These are phyloP conservation scores for Leistus spinibarbis DNA, from an alignment of 2,888 invertebrate species.

Conservation along the genomic window DNA sequence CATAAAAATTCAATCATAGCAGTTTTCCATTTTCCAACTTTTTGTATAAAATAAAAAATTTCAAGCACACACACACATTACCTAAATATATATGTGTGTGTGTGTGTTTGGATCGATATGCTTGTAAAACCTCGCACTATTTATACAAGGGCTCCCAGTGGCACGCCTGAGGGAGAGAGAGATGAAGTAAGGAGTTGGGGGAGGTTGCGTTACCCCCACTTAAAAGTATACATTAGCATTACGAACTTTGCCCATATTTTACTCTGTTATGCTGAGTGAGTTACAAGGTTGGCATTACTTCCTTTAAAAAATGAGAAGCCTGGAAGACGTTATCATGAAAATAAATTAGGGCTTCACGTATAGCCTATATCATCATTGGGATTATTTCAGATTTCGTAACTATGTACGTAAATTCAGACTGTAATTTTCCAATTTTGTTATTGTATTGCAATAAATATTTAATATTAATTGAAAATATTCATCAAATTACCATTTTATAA, in stretches of 20 bases:
- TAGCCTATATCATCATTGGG: no score
- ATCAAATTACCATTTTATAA: no score
- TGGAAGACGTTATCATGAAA: no score
- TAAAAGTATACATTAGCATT: slow-evolving; percentile 44
- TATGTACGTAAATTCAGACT: no score
- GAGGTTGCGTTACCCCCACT: slow-evolving; percentile 33
- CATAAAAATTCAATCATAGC: slow-evolving; percentile 39
- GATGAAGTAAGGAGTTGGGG: slow-evolving; percentile 29
- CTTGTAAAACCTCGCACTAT: slow-evolving; percentile 38
- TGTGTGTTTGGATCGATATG: slow-evolving; percentile 41
- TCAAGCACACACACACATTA: slow-evolving; percentile 39
- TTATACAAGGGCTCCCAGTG: slow-evolving; percentile 35
- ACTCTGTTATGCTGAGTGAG: slow-evolving; percentile 48
- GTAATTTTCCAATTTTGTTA: no score
- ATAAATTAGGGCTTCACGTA: no score
- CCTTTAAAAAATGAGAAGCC: no score
- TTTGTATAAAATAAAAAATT: slow-evolving; percentile 44
- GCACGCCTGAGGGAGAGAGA: slow-evolving; percentile 35
- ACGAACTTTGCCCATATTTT: slow-evolving; percentile 48
- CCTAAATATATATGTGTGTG: slow-evolving; percentile 39
- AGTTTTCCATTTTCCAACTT: slow-evolving; percentile 39
- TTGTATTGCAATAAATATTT: no score
- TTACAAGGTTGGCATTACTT: slow-evolving; percentile 42
- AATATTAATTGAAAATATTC: no score
- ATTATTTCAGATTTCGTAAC: no score